Evolutionary conservation across 2,797 vertebrate species (phyloP), one percentile per base, ranked within the genome.

Genomic region (Megaceryle alcyon): DNA sequence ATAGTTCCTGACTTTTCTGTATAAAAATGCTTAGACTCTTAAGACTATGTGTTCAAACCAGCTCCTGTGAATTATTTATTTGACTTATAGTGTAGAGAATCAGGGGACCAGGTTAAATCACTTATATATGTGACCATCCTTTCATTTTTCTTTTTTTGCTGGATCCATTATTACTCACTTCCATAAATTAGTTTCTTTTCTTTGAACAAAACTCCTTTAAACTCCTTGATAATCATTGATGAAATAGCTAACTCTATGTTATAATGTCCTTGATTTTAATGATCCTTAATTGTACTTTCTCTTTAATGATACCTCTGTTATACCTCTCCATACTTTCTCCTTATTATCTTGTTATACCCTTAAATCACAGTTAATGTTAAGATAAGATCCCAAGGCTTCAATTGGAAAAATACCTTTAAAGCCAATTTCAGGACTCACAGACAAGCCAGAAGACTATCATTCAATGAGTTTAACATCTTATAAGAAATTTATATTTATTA

Each of bases 231-330:
- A 75, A 14, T 90, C 69, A 31, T 5, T 91, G 69, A 86, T 90
- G 69, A 87, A 64, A 92, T 44, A 66, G 21, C 64, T 88, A 90
- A 82, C 49, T 70, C 51, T 82, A 28, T 86, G 37, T 33, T 76
- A 53, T 70, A 92, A 90, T 75, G 80, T 75, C 92, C 82, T 96
- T 91, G 88, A 88, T 86, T 92, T 95, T 95, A 94, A 96, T 81
- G 88, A 86, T 77, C 20, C 51, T 90, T 93, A 91, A 70, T 64
- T 64, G 48, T 39, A 73, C 76, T 75, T 73, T 90, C 72, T 77
- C 6, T 1, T 80, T 96, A 94, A 94, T 70, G 61, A 90, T 71
- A 70, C 28, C 28, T 77, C 56, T 90, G 44, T 92, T 91, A 82
- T 18, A 73, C 7, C 14, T 77, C 84, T 85, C 44, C 18, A 51